Conservation (phyloP, 1,140 invertebrate species). For the Aphelinus certus region DNA sequence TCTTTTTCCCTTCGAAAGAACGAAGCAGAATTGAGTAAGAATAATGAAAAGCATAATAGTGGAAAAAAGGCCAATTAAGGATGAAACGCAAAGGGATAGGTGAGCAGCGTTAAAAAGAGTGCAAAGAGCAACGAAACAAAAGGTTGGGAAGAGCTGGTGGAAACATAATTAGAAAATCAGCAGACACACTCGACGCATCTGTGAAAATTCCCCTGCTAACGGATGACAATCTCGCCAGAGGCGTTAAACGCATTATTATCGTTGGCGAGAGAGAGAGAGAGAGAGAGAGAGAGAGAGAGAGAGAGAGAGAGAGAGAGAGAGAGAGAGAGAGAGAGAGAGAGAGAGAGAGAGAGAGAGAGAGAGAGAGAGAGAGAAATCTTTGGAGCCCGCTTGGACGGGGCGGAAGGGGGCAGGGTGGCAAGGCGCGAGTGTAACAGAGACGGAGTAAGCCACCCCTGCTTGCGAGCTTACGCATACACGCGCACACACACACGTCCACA, state of each 20-base stretch:
- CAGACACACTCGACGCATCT: not conserved
- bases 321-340: not conserved
- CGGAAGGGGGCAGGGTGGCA: too few species aligned
- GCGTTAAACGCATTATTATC: slow-evolving; percentile 22
- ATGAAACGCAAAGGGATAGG: not conserved
- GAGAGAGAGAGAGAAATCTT: not conserved
- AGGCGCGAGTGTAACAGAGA: not conserved
- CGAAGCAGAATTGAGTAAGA: too few species aligned
- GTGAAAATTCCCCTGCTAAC: slow-evolving; percentile 4
- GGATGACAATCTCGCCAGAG: slow-evolving; percentile 8
- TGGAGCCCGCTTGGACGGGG: not conserved
- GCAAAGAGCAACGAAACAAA: not conserved
- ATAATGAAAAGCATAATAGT: too few species aligned
- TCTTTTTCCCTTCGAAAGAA: too few species aligned
- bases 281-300: not conserved
- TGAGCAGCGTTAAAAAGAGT: not conserved
- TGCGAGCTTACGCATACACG: not conserved
- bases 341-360: not conserved
- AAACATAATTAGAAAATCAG: slow-evolving; percentile 11
- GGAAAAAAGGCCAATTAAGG: too few species aligned
- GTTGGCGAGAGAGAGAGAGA: not conserved
- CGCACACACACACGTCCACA: too few species aligned
- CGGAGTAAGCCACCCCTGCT: not conserved
- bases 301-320: not conserved
- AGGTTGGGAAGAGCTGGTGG: not conserved